phyloP scores from a whole-genome alignment of 2,888 invertebrate genomes.

The Oscheius sp. region DNA sequence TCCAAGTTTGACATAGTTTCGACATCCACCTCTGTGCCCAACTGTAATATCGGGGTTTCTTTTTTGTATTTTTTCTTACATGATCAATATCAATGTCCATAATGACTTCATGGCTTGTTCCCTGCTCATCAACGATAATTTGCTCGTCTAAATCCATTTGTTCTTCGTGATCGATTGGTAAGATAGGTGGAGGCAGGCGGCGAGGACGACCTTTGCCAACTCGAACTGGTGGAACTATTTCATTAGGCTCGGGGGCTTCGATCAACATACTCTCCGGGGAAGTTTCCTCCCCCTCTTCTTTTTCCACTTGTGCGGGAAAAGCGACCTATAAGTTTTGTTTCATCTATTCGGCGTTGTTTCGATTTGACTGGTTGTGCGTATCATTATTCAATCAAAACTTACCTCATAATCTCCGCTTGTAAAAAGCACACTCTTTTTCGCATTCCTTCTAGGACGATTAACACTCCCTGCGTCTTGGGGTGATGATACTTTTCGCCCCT shows the following conservation, averaged over 20 bases:
- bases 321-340: background rate
- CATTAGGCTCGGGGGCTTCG: background rate
- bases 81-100: conserved; percentile 3
- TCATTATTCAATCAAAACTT: background rate
- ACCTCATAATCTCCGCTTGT: conserved; percentile 43
- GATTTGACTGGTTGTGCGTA: background rate
- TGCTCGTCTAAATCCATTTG: conserved; percentile 5
- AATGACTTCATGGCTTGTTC: background rate
- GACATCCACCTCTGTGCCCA: conserved; percentile 21
- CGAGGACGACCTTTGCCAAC: conserved; percentile 5
- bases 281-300: conserved; percentile 7
- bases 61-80: background rate
- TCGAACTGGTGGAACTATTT: background rate
- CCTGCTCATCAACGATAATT: background rate
- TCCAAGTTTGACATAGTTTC: conserved; percentile 29
- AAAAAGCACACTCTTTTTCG: conserved; percentile 45
- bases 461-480: background rate
- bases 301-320: conserved; percentile 6
- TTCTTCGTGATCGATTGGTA: background rate
- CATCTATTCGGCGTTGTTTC: background rate
- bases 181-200: background rate
- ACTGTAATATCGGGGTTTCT: background rate
- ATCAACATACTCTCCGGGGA: background rate
- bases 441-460: conserved; percentile 39
- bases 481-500: background rate